Base-by-base conservation (phyloP, 2,797 vertebrate species). In the Anomalospiza imberbis region DNA sequence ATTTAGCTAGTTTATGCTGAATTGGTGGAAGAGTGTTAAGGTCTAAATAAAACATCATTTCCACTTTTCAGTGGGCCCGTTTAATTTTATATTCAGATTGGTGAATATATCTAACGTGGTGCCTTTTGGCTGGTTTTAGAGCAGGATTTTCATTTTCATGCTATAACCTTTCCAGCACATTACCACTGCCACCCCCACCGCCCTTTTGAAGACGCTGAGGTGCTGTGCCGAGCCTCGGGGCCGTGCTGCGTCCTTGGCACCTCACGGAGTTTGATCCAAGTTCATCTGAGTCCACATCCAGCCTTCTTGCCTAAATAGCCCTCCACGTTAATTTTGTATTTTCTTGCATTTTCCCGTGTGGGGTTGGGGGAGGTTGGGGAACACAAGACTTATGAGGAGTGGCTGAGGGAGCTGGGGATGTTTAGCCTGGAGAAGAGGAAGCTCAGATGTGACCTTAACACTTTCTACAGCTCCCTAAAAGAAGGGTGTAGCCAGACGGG, bases 161-260 rank as follows among this genome's bases (percentile, higher is more conserved):
- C 36, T 38, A 5, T 6, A 58, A 28, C 18, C 10, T 42, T 50
- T n/a, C n/a, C 36, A 0, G 0, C 7, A 12, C 18, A 13, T 44
- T 48, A 5, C 14, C 40, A 0, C 32, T 2, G 4, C 26, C 34
- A 9, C 32, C 32, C 1, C 0, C 21, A 12, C 11, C 0, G 0
- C 47, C 22, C 5, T 61, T 38, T 24, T 6, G 48, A 45, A 48
- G 32, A 28, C 0, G 2, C 29, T 32, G 66, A 60, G 14, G 26
- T 50, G 58, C 14, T 0, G 0, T 15, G n/a, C 28, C 1, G 21
- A 29, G 40, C 13, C 24, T 72, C 1, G 1, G 34, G 66, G 47
- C 24, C 24, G 1, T 31, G 36, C 34, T 5, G 20, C 5, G 0
- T 6, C 50, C 32, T 38, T 34, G 62, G 17, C 38, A 17, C 32